These are phyloP conservation scores for Colius striatus DNA, from an alignment of 2,113 vertebrate genomes.

Conservation along the genomic window DNA sequence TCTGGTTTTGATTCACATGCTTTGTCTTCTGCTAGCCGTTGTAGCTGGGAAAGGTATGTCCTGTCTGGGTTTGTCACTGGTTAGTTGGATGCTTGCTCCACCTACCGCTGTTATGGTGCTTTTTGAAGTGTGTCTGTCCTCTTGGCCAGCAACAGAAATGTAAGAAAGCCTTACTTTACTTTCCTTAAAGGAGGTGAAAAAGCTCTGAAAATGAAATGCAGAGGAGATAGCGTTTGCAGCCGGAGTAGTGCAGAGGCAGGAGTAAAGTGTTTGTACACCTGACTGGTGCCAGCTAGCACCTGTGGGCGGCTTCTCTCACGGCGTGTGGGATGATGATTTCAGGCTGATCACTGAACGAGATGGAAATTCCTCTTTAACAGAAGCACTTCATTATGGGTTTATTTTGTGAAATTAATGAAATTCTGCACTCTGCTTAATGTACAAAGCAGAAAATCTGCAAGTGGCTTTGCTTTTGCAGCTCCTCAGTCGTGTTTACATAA, in stretches of 20 bases:
- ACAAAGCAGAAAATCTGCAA: constrained; percentile 76
- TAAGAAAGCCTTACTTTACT: not conserved
- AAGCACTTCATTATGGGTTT: constrained; percentile 33
- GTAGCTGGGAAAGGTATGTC: not conserved
- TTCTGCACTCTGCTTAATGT: constrained; percentile 76
- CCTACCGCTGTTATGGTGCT: fast-evolving
- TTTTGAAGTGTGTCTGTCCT: not conserved
- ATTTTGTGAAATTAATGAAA: constrained; percentile 59
- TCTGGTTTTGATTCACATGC: fast-evolving
- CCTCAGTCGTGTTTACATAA: constrained; percentile 66
- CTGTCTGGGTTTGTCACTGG: not conserved
- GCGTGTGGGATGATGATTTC: not conserved
- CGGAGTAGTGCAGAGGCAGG: not conserved
- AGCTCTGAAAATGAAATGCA: fast-evolving
- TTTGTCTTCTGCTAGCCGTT: no score
- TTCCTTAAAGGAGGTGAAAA: not conserved
- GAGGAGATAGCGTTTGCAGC: fast-evolving
- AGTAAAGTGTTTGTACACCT: not conserved
- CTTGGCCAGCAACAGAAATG: not conserved
- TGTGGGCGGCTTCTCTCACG: not conserved
- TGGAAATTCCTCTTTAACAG: not conserved
- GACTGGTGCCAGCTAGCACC: not conserved
- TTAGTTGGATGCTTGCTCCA: fast-evolving
- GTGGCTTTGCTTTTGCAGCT: constrained; percentile 73
- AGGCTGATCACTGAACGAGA: not conserved